Base-by-base conservation (phyloP, 2,113 vertebrate genomes). In the Charadrius vociferus region DNA sequence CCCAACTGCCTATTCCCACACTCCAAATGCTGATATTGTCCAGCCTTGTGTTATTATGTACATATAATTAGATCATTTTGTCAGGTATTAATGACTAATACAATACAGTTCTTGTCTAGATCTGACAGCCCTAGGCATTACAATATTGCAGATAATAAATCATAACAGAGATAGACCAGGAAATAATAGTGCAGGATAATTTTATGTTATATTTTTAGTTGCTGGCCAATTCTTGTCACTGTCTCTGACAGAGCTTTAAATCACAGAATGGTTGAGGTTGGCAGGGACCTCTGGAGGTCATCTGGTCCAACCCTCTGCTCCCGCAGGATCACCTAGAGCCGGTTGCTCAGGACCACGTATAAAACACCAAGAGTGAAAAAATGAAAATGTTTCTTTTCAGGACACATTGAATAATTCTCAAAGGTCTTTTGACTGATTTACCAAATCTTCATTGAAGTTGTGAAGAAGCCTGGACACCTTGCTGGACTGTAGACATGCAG, bases 31-130 rank as follows among this genome's bases (percentile, higher is more conserved):
- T 55, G 11, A 36, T 24, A 52, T 36, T 71, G 8, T 66, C 86
- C 72, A 73, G 59, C 17, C 34, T 73, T 74, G 13, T 78, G 67
- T 83, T 95, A 50, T 58, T 90, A 55, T 74, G 32, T 59, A 63
- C 29, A n/a, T 55, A 66, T 45, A 88, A 88, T 84, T 67, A 78
- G 30, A 62, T 63, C 1, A 50, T 78, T 91, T 91, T 89, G 41
- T 84, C 63, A 79, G 39, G 52, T 86, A 81, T 58, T 83, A 55
- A 78, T 93, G 50, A 77, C 67, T 87, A 95, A 75, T 59, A 80
- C 19, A 86, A 63, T 63, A 63, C 17, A 78, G 22, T 55, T 93
- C 59, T 71, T 74, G 45, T 78, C 20, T 92, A 55, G 29, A 34
- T 67, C 20, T 89, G 80, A 74, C 34, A 92, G 30, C 24, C 19